Percentiles rank a stretch among this genome's conserved stretches.
Evolutionary conservation across 2,888 invertebrate species (phyloP).

Genomic region (Eutolmus rufibarbis): DNA sequence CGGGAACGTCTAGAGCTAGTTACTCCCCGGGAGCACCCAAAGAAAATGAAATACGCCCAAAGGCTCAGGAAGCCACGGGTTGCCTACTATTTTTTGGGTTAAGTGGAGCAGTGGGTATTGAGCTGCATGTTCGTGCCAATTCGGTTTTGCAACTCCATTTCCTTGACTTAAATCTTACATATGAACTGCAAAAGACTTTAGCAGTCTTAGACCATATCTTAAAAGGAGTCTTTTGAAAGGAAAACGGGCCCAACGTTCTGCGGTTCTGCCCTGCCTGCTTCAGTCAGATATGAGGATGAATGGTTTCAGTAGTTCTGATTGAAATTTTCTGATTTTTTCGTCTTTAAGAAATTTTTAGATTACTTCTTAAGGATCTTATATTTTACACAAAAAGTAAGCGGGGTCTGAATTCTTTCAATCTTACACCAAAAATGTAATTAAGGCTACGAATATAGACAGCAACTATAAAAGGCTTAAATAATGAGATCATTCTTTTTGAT

Average conservation of each 20-base stretch:
- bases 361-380: not conserved
- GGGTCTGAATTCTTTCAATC: not conserved
- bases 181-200: not conserved
- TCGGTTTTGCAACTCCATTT: not conserved
- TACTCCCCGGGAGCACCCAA: not conserved
- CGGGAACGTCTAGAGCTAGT: not conserved
- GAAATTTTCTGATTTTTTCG: not conserved
- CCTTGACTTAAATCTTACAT: not conserved
- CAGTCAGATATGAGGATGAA: not conserved
- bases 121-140: not conserved
- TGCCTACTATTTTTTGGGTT: not conserved
- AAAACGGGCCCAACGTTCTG: not conserved
- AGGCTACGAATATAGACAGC: too few relatives aligned
- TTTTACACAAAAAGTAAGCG: not conserved
- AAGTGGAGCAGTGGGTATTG: not conserved
- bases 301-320: not conserved
- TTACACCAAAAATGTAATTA: too few relatives aligned
- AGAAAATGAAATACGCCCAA: not conserved
- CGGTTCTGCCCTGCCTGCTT: not conserved
- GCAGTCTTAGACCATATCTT: not conserved
- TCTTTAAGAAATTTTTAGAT: not conserved
- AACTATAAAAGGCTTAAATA: too few relatives aligned
- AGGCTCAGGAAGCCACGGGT: not conserved
- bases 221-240: not conserved
- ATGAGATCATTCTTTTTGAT: too few relatives aligned